phyloP scores from a whole-genome alignment of 2,113 vertebrate species.

The Pseudorhombus dupliciocellatus region DNA sequence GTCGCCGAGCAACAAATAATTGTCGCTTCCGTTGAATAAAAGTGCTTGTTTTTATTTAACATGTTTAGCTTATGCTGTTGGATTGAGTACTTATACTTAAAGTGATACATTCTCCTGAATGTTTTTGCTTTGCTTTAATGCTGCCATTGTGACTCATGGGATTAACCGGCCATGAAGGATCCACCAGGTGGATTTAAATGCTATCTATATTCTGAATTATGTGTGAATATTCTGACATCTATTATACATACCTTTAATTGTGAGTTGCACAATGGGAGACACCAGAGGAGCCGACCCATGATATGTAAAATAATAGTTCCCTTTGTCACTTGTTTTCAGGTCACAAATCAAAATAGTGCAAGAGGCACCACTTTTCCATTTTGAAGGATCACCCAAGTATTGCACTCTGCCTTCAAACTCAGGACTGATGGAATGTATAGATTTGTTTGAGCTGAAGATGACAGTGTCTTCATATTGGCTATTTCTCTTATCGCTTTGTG shows the following conservation, averaged over 20 bases:
- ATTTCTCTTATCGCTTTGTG: accelerated
- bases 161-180: no score
- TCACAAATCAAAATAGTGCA: conserved; percentile 58
- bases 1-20: no score
- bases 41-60: no score
- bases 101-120: no score
- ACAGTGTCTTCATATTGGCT: conserved; percentile 21
- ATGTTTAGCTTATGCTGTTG: no score
- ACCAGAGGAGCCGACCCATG: accelerated
- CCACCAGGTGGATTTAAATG: no score
- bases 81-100: no score
- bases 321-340: conserved; percentile 61
- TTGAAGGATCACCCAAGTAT: neutral
- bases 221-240: neutral
- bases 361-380: accelerated
- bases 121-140: no score
- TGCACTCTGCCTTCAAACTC: conserved; percentile 51
- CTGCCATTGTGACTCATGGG: no score
- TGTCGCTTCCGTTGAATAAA: no score
- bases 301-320: conserved; percentile 62
- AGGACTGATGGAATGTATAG: neutral
- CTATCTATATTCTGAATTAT: neutral
- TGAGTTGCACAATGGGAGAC: no score
- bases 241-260: conserved; percentile 57
- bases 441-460: conserved; percentile 38